Base-by-base conservation (phyloP, 2,888 invertebrate species). In the Graphium colonna region DNA sequence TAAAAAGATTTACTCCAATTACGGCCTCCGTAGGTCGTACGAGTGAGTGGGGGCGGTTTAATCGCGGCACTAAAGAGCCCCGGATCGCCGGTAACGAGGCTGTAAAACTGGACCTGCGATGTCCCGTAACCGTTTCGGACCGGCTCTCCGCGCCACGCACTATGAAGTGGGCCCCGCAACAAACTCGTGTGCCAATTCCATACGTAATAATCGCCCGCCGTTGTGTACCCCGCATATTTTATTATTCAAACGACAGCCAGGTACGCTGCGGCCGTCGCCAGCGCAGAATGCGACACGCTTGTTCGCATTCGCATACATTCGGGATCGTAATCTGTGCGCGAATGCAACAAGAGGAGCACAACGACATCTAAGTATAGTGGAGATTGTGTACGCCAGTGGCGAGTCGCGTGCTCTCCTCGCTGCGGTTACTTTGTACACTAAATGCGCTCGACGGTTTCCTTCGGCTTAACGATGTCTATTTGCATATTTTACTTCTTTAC, bases 1-100 rank as follows among this genome's bases (percentile, higher is more conserved):
- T 78, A 78, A 78, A 79, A 82, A 80, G 78, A 83, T 82, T 78
- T 78, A 78, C 75, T 79, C 77, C 80, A 82, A 84, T 85, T 82
- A 82, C 74, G 65, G 75, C 64, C 70, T 73, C 70, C 72, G 74
- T 71, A 73, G 76, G 75, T 73, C 73, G 75, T 68, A 67, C 69
- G 68, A 73, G 62, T 64, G n/a, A n/a, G n/a, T n/a, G n/a, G n/a
- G 68, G 65, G 63, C 75, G 75, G 77, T 81, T 79, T 82, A 81
- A 83, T 84, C 77, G 79, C 70, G 79, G 26, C 70, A 76, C 79
- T 87, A 86, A 87, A 86, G 86, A 86, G 26, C 26, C 7, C 70
- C 64, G 74, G 71, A 75, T 71, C 72, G 77, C 67, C 77, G 71
- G 80, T 83, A 85, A 86, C 82, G 79, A 83, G 80, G 82, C 67